Conservation (phyloP, 2,797 vertebrate genomes). For the Myotis daubentonii region DNA sequence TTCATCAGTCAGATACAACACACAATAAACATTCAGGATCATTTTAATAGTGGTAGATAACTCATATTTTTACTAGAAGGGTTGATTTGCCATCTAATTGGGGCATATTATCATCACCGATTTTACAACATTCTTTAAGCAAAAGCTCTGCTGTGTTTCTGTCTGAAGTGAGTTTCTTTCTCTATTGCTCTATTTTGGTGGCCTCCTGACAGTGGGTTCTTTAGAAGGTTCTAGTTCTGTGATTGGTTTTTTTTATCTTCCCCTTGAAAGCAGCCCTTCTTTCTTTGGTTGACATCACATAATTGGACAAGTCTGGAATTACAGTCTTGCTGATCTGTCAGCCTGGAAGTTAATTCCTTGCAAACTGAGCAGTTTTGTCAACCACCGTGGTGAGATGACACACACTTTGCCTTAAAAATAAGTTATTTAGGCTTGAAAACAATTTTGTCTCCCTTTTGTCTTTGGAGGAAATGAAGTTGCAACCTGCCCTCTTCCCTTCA, state of each 20-base stretch:
- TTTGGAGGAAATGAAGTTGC: conserved; percentile 9
- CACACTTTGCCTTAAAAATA: neutral
- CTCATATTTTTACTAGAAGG: neutral
- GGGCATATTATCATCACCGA: neutral
- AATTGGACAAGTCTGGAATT: neutral
- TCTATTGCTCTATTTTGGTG: neutral
- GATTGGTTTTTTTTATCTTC: neutral
- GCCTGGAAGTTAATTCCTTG: conserved; percentile 32
- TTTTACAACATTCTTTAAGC: neutral
- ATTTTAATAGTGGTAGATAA: conserved; percentile 35
- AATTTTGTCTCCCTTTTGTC: conserved; percentile 16
- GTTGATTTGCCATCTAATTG: conserved; percentile 28
- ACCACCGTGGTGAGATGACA: neutral
- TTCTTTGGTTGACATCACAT: neutral
- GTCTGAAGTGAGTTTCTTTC: neutral
- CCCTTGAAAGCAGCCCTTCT: conserved; percentile 1
- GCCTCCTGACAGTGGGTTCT: neutral
- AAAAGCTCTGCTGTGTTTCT: neutral
- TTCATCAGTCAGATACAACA: conserved; percentile 5
- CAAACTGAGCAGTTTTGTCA: conserved; percentile 33
- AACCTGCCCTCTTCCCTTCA: neutral
- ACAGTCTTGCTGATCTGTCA: conserved; percentile 32
- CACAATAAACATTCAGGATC: conserved; percentile 23
- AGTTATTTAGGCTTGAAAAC: conserved; percentile 37
- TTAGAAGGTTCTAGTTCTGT: neutral